These are phyloP conservation scores for Rhodeus uyekii DNA, from an alignment of 2,797 vertebrate genomes.

Conservation along the genomic window DNA sequence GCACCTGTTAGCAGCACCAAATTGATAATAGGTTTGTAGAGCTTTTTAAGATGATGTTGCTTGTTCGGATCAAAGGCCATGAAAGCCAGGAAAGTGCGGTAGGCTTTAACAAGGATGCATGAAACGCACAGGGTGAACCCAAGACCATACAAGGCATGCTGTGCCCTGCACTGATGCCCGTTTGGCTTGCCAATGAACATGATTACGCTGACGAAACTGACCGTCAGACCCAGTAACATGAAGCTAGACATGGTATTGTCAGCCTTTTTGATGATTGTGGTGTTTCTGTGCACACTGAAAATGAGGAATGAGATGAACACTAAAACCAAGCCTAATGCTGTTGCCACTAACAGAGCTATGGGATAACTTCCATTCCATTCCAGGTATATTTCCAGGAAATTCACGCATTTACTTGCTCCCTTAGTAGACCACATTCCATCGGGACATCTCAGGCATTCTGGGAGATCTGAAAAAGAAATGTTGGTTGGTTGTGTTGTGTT, in stretches of 20 bases:
- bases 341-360: slow-evolving; percentile 61
- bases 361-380: slow-evolving; percentile 63
- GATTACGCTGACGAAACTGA: slow-evolving; percentile 67
- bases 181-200: slow-evolving; percentile 68
- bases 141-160: slow-evolving; percentile 68
- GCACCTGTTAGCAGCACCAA: slow-evolving; percentile 51
- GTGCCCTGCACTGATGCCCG: slow-evolving; percentile 61
- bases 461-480: slow-evolving; percentile 57
- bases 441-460: slow-evolving; percentile 61
- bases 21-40: slow-evolving; percentile 63
- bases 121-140: slow-evolving; percentile 74
- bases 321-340: slow-evolving; percentile 62
- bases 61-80: slow-evolving; percentile 55
- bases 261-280: slow-evolving; percentile 61
- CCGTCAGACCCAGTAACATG: slow-evolving; percentile 66
- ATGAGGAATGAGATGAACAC: slow-evolving; percentile 58
- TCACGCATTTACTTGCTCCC: slow-evolving; percentile 49
- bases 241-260: slow-evolving; percentile 64
- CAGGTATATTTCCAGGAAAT: slow-evolving; percentile 55
- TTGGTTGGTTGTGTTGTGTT: no score
- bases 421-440: slow-evolving; percentile 54
- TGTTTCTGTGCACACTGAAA: slow-evolving; percentile 62
- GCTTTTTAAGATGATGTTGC: slow-evolving; percentile 43
- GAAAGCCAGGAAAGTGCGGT: slow-evolving; percentile 66
- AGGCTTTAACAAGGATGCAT: slow-evolving; percentile 70